Evolutionary conservation across 2,797 vertebrate species (phyloP), one percentile per base, ranked within the genome.

Genomic region (Bradypus variegatus): DNA sequence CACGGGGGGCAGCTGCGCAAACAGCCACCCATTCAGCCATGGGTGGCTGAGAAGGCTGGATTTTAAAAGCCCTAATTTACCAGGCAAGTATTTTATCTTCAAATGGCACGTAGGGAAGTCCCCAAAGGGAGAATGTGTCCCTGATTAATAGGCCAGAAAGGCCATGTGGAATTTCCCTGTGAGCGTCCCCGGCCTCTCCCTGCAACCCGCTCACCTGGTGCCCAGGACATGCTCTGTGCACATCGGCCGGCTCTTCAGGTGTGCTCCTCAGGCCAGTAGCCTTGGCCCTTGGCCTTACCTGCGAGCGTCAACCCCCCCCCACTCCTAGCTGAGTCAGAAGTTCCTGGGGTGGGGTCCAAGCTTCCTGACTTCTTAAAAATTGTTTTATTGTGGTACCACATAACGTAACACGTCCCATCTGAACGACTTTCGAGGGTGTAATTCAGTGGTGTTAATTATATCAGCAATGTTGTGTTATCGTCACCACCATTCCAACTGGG

Each of bases 1-100:
- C 60, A 0, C 0, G 55, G 0, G 0, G 36, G 67, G 58, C 19
- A 85, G 36, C 75, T 0, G 3, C 23, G 27, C 70, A 8, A 55
- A 13, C 1, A 7, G 33, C n/a, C 38, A 12, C 25, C 6, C 33
- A 21, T 45, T 25, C 29, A 16, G 1, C 55, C 55, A 6, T 58
- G 58, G 21, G 58, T 58, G 19, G 19, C 58, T 21, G 7, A 58
- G 58, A 18, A 12, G 27, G 25, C 62, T 12, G 11, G 18, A 36
- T 70, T 70, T 48, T 23, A 87, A 64, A 27, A 45, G 13, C 36
- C 9, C 29, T 16, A 16, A 10, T 70, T 88, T 25, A 18, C n/a
- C 27, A 6, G 73, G 21, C 25, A 29, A 11, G 31, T 48, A 62
- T 38, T 75, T 88, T 55, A 41, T 64, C 76, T 67, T 23, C 38